A percentile compares a stretch with the other conserved stretches of the same genome.
Conservation (phyloP, 2,797 vertebrate genomes). For the Agapornis canus region DNA sequence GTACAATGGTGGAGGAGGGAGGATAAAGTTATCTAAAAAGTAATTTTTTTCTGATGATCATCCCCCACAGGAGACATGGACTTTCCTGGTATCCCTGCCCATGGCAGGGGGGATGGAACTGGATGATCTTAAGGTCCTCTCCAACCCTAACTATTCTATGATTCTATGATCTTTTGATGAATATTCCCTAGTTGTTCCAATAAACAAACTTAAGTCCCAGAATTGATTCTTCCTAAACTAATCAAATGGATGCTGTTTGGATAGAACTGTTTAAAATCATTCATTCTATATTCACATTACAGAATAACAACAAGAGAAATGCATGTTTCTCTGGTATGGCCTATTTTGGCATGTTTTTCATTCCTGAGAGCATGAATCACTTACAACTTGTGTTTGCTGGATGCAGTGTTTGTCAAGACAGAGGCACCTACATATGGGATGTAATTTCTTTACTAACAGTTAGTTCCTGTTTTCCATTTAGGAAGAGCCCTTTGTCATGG, state of each 20-base stretch:
- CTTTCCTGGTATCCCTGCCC: no score
- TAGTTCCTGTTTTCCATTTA: conserved; percentile 61
- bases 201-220: not conserved
- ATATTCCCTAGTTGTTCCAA: not conserved
- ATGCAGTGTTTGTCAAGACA: not conserved
- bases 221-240: not conserved
- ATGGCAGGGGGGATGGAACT: no score
- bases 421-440: not conserved
- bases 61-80: no score
- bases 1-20: not conserved
- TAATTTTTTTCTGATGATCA: accelerated
- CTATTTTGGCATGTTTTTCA: not conserved
- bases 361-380: not conserved
- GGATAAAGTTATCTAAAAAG: not conserved
- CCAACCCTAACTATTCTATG: no score
- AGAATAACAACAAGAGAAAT: not conserved
- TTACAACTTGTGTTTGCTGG: not conserved
- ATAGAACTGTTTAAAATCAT: not conserved
- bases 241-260: not conserved
- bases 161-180: not conserved
- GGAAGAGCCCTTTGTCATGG: conserved; percentile 99
- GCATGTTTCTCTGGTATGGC: accelerated
- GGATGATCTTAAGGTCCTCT: no score
- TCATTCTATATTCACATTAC: not conserved
- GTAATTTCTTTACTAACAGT: not conserved